Evolutionary conservation across 2,797 vertebrate species (phyloP).

Genomic region (Eurystomus glaucurus): DNA sequence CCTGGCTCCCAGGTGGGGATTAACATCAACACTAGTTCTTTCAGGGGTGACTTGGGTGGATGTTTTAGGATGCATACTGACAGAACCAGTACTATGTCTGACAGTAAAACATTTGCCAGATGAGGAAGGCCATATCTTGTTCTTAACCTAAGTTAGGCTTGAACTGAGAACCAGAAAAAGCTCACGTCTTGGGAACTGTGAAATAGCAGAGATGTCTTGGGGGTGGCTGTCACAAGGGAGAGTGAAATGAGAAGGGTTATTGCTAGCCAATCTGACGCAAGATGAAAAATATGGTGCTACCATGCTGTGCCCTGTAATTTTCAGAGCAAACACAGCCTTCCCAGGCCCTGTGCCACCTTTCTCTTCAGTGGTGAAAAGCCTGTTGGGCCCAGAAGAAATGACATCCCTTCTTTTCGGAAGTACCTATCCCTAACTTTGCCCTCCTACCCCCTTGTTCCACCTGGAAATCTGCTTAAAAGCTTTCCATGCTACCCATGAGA

Average conservation of each 20-base stretch:
- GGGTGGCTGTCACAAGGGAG: background rate
- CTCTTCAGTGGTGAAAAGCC: background rate
- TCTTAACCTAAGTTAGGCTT: background rate
- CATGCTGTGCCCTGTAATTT: conserved; percentile 39
- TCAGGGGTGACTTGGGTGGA: background rate
- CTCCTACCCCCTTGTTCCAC: background rate
- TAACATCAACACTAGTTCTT: background rate
- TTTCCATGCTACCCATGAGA: background rate
- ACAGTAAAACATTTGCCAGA: background rate
- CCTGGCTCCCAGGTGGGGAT: background rate
- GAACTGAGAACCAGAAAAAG: background rate
- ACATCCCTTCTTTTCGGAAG: background rate
- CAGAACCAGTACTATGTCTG: background rate
- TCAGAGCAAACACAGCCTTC: conserved; percentile 5
- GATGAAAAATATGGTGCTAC: background rate
- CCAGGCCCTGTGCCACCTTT: background rate
- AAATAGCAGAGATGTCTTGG: background rate
- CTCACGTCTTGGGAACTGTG: background rate
- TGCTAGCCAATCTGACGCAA: background rate
- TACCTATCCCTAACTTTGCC: background rate
- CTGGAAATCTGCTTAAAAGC: background rate
- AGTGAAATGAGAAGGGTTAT: background rate
- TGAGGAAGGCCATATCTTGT: background rate
- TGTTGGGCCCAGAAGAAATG: background rate
- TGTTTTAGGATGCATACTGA: background rate